Evolutionary conservation across 2,888 invertebrate genomes (phyloP), one percentile per base, ranked within the genome.

Genomic region (Parthenolecanium corni): DNA sequence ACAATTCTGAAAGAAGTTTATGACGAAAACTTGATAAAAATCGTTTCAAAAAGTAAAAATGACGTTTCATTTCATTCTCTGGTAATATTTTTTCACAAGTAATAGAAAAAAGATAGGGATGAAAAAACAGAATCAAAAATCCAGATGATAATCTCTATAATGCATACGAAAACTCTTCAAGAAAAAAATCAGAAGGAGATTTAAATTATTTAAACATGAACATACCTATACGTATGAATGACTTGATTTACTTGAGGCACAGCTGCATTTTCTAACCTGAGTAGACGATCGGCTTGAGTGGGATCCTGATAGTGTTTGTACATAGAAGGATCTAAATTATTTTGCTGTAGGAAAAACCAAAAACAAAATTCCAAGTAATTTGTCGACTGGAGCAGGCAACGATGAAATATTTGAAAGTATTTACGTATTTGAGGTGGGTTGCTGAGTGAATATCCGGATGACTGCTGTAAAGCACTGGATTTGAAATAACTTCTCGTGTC

Each of bases 391-490:
- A 38, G 9, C n/a, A 38, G 14, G 9, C 11, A 38, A 38, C 11
- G 14, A 38, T 31, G 9, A 31, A 31, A 31, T 31, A 31, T 31
- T 31, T 31, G 9, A 12, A 38, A 9, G 9, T n/a, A 36, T 42
- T 65, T 57, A 70, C 70, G 65, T 71, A 71, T 36, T 69, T 69
- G 14, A 69, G 56, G 61, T 75, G 74, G 4, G 72, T 70, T 3
- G 73, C 70, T 68, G 83, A 79, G 70, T 84, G 84, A 2, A 86
- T 84, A 73, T 86, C 86, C 1, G 86, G 86, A 70, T 86, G 86
- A 1, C 85, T 85, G 68, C 84, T 83, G 72, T 81, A 82, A 52
- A 78, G 73, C 12, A 78, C 72, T 1, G 79, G 76, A 66, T 75
- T 74, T 44, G 71, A 67, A 51, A 68, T 69, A 64, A 64, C 69